Evolutionary conservation across 2,888 invertebrate species (phyloP).

Genomic region (Artemia sinica): DNA sequence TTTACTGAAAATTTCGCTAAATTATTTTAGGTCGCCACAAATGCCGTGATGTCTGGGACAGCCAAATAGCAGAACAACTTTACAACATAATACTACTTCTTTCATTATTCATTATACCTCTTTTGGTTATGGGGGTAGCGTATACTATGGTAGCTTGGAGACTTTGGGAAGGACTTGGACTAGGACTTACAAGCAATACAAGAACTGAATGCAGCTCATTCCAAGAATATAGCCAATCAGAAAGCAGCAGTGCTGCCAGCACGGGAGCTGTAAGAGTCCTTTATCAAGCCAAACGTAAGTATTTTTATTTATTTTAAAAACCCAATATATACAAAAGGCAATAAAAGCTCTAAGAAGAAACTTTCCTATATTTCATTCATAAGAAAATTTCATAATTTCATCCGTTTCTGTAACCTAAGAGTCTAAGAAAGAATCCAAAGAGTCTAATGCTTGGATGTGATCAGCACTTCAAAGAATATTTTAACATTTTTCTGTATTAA

Average conservation of each 20-base stretch:
- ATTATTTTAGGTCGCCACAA: conserved; percentile 39
- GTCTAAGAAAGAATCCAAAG: no score
- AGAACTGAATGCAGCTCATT: neutral
- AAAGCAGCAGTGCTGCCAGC: neutral
- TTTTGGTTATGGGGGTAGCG: conserved; percentile 45
- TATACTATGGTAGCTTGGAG: conserved; percentile 42
- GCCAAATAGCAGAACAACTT: conserved; percentile 37
- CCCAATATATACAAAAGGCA: no score
- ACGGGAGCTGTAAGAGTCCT: neutral
- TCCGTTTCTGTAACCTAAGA: no score
- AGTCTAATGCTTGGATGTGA: no score
- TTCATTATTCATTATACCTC: conserved; percentile 45
- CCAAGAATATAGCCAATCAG: neutral
- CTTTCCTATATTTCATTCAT: no score
- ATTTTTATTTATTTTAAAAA: neutral
- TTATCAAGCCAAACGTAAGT: conserved; percentile 8
- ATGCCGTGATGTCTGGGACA: conserved; percentile 44
- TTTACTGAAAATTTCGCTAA: no score
- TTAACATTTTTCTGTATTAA: no score
- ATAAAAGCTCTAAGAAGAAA: no score
- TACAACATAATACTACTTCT: conserved; percentile 46
- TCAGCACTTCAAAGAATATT: no score
- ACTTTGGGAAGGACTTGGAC: conserved; percentile 33
- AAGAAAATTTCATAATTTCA: no score
- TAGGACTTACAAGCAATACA: conserved; percentile 24